Evolutionary conservation across 2,888 invertebrate species (phyloP), one percentile per base, ranked within the genome.

Genomic region (Camponotus fellah): DNA sequence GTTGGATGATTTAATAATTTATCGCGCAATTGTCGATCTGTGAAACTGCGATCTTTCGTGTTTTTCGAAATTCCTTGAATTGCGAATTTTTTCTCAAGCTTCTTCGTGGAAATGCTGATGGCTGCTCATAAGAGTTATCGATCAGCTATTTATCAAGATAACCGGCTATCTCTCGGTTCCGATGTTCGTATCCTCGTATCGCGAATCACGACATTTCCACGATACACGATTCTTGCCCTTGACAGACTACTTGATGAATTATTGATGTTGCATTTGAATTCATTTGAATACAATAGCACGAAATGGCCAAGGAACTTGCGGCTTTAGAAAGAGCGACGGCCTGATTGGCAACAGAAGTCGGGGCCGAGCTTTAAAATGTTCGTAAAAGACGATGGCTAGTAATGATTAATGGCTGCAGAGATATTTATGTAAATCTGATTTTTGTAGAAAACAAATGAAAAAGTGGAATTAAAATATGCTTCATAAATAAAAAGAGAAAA

Each of bases 211-310:
- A 26, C 26, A 26, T 71, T 66, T 64, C 17, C 85, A 64, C 75
- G 85, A 86, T 85, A 82, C 82, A 80, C 75, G 87, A 89, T 89
- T 88, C 79, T 75, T 84, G 74, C 76, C 79, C 88, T 88, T 86
- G 89, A 88, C 88, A 84, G 81, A 43, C 43, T 14, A n/a, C 58
- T 74, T 65, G 74, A 91, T 91, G 90, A 91, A 91, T 91, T 90
- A 91, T 91, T 91, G 83, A 91, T 91, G 87, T 87, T 76, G n/a
- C 86, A 86, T 85, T 85, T 84, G 87, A 88, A 89, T 88, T 85
- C 82, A 91, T 91, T 91, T 90, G 88, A 91, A 89, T 91, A 79
- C 80, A 37, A 43, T 21, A 62, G 74, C 88, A 88, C 86, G 89
- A 74, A 86, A 88, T 85, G 66, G n/a, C 34, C 56, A 6, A 74